Base-by-base conservation (phyloP, 2,888 invertebrate genomes). In the Archips xylosteana region DNA sequence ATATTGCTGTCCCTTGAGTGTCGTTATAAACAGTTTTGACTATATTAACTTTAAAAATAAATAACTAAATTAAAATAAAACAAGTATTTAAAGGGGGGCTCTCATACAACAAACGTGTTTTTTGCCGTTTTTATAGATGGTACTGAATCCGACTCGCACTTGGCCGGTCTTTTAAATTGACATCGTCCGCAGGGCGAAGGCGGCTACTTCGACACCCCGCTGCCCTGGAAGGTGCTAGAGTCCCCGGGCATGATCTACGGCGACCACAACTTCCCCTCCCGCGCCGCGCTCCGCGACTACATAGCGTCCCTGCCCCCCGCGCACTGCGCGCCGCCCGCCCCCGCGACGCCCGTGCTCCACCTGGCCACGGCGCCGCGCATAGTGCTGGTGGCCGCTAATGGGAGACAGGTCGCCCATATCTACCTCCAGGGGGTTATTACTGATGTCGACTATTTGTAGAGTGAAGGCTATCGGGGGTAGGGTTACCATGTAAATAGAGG, bases 201-300 rank as follows among this genome's bases (percentile, higher is more conserved):
- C 72, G 94, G 94, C 0, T 94, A 92, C 86, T 92, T 94, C 85
- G 89, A 89, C 69, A 93, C 92, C 0, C 63, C 84, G 0, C 73
- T 79, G 1, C 80, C 87, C 0, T 94, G 94, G 94, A 73, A 77
- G 57, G 71, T 81, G 0, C 12, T 86, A 0, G 77, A 85, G 0
- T 84, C 80, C 2, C 83, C 84, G 0, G 71, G 77, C 12, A 45
- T 78, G 4, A 71, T 89, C 13, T 94, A 94, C 83, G 94, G 89
- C 0, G 85, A 85, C 73, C 81, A 78, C n/a, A 77, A 76, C 1
- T 93, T 92, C 85, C n/a, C 78, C 0, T 79, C 80, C 0, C 86
- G 92, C 15, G 87, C 83, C 2, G 85, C 80, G 2, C 80, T 92
- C n/a, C 78, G 82, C 6, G 77, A 74, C 0, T 77, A 89, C 82